These are phyloP conservation scores for Campylomormyrus tamandua DNA, from an alignment of 2,113 vertebrate genomes.

Conservation along the genomic window DNA sequence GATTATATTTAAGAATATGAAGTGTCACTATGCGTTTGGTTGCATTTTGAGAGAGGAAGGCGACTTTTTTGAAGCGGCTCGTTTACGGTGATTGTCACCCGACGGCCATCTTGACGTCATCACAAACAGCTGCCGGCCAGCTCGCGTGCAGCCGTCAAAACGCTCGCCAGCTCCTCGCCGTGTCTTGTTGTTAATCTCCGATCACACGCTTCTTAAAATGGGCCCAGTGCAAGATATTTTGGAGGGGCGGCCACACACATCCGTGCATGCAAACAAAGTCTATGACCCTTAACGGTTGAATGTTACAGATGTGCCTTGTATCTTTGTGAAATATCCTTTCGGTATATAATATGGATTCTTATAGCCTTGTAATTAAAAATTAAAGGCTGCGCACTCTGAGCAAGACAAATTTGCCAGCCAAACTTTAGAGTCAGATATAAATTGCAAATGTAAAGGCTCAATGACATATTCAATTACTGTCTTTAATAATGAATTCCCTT, in stretches of 20 bases:
- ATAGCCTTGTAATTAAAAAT: neutral
- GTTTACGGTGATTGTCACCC: neutral
- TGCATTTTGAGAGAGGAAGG: neutral
- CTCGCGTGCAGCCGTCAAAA: neutral
- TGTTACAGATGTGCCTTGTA: neutral
- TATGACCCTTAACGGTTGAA: neutral
- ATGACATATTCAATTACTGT: neutral
- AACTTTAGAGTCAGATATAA: neutral
- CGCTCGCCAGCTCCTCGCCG: neutral
- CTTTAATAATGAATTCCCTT: neutral
- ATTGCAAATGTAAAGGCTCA: neutral
- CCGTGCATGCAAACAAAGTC: neutral
- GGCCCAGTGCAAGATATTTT: neutral
- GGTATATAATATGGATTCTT: neutral
- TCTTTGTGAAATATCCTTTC: neutral
- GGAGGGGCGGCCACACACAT: neutral
- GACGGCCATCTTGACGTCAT: neutral
- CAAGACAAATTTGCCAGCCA: neutral
- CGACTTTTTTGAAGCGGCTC: neutral
- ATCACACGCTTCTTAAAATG: neutral
- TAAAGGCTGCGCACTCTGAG: neutral
- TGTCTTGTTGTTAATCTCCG: neutral
- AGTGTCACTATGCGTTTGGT: neutral
- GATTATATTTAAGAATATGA: neutral
- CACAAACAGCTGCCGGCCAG: neutral